Base-by-base conservation (phyloP, 2,797 vertebrate genomes). In the Darevskia nairensis region DNA sequence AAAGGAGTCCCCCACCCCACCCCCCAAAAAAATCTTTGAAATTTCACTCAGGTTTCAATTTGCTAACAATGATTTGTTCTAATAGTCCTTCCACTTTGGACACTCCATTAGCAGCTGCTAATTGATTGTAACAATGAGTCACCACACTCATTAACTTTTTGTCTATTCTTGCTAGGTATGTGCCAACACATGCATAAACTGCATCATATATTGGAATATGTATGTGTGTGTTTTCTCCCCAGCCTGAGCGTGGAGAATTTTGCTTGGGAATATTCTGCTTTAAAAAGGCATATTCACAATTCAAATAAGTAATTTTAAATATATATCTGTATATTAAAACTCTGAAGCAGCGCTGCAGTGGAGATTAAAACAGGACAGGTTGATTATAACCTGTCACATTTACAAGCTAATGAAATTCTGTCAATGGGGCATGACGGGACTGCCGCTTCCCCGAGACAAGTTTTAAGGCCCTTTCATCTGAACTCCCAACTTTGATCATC, bases 371-470 rank as follows among this genome's bases (percentile, higher is more conserved):
- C 1, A 25, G 80, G 90, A 91, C 90, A 93, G 90, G 88, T 91
- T 93, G 93, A 94, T 95, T 93, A 94, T 64, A 92, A 93, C 90
- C 88, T 91, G 91, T 87, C 95, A 84, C 0, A 66, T 88, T 32
- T 77, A 74, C 81, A 41, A 66, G 80, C 77, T 89, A 88, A 90
- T 91, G 88, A 71, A 92, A 93, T 91, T 82, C 89, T 89, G 74
- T 44, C 1, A 0, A 2, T 71, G 13, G 92, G 89, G n/a, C 93
- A 90, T 2, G 0, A 32, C 77, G 35, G 82, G 85, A 83, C 75
- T 77, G 8, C 0, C 88, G 82, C 29, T 66, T 90, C 66, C 35
- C 59, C 0, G 3, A 83, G 89, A 89, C 1, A n/a, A 90, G 79
- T 80, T 89, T 77, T 4, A 1, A 82, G 90, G 79, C 86, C 83